Conservation (phyloP, 2,113 vertebrate species). For the Dipodomys spectabilis region DNA sequence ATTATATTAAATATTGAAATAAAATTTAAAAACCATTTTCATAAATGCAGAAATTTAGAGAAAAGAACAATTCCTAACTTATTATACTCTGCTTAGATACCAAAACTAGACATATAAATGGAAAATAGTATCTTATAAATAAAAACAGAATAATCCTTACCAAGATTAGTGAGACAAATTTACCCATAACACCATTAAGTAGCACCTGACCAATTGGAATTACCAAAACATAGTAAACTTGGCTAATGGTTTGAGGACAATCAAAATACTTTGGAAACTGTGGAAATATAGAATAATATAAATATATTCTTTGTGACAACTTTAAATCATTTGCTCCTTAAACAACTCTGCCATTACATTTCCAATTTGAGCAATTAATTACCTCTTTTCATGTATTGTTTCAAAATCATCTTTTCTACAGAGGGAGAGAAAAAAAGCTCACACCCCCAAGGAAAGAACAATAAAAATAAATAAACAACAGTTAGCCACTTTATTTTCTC, state of each 20-base stretch:
- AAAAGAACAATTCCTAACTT: neutral
- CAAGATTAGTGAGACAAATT: neutral
- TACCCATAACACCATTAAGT: neutral
- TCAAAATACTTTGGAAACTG: neutral
- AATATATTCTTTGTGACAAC: neutral
- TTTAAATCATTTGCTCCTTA: conserved; percentile 37
- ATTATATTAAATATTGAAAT: neutral
- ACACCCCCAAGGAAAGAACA: conserved; percentile 11
- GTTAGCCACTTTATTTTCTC: neutral
- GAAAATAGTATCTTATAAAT: neutral
- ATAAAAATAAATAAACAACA: neutral
- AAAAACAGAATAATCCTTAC: neutral
- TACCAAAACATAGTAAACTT: neutral
- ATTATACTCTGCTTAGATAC: neutral
- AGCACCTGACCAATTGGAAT: neutral
- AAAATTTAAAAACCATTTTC: neutral
- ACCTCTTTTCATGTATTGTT: neutral
- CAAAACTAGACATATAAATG: neutral
- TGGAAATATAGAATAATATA: neutral
- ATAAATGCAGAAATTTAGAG: neutral
- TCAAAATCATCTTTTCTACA: neutral
- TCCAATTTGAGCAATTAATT: conserved; percentile 32
- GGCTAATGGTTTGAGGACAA: neutral
- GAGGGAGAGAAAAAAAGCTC: neutral
- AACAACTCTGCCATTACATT: neutral